Percentiles rank a stretch among this genome's conserved stretches.
Evolutionary conservation across 2,113 vertebrate species (phyloP).

Genomic region (Embiotoca jacksoni): DNA sequence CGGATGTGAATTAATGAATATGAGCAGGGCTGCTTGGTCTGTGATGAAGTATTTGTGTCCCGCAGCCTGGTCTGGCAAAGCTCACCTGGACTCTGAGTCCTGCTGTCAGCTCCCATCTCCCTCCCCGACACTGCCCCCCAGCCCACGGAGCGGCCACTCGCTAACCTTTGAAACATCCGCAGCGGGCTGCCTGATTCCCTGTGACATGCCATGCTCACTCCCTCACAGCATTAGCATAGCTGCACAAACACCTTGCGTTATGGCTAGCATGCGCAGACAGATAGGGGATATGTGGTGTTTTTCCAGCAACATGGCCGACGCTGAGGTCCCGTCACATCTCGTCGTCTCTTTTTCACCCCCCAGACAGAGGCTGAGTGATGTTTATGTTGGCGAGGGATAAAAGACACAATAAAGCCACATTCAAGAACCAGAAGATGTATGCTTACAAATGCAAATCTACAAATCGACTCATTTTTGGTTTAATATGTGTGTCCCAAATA

Average conservation of each 20-base stretch:
- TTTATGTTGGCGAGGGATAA: slow-evolving; percentile 3
- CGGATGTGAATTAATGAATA: slow-evolving; percentile 61
- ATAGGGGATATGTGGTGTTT: slow-evolving; percentile 15
- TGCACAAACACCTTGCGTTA: slow-evolving; percentile 60
- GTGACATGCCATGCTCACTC: slow-evolving; percentile 64
- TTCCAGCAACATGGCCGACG: slow-evolving; percentile 17
- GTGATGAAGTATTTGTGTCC: slow-evolving; percentile 67
- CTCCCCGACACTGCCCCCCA: slow-evolving; percentile 49
- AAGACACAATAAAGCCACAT: slow-evolving; percentile 4
- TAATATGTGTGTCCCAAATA: background rate
- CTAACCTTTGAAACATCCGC: slow-evolving; percentile 76
- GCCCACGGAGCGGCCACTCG: slow-evolving; percentile 59
- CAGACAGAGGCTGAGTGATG: background rate
- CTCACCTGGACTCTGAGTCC: slow-evolving; percentile 76
- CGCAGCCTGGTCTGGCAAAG: slow-evolving; percentile 65
- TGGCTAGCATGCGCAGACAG: slow-evolving; percentile 29
- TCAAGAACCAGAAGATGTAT: background rate
- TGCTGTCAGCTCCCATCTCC: slow-evolving; percentile 78
- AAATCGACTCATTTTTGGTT: background rate
- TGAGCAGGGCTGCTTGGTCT: slow-evolving; percentile 48
- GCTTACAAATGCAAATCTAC: background rate
- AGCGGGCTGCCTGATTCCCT: slow-evolving; percentile 68
- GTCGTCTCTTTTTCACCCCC: slow-evolving; percentile 12
- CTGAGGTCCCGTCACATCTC: slow-evolving; percentile 34
- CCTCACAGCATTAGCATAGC: slow-evolving; percentile 73